Evolutionary conservation across 2,888 invertebrate genomes (phyloP).

Genomic region (Conistra vaccinii): DNA sequence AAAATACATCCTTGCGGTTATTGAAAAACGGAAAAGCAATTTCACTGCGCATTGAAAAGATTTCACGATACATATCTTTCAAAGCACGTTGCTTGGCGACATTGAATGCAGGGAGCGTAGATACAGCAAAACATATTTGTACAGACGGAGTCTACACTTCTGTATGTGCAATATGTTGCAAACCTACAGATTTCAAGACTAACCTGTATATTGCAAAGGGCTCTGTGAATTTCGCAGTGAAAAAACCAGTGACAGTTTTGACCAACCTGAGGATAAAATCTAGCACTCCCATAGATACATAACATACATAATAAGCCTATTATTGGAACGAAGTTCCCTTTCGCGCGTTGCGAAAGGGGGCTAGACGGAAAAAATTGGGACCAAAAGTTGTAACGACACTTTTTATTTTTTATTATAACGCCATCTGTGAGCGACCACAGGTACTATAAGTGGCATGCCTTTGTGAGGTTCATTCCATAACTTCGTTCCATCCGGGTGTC

Average conservation of each 20-base stretch:
- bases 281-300: no score
- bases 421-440: no score
- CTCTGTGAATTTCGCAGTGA: not conserved
- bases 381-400: no score
- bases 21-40: constrained; percentile 11
- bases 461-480: no score
- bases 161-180: not conserved
- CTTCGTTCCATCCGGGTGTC: no score
- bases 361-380: no score
- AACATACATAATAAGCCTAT: no score
- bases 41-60: constrained; percentile 1
- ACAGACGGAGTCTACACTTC: not conserved
- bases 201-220: not conserved
- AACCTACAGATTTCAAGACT: not conserved
- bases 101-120: constrained; percentile 15
- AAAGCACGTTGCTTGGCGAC: not conserved
- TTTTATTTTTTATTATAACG: no score
- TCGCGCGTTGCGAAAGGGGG: no score
- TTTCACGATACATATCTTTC: constrained; percentile 13
- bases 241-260: not conserved
- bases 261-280: no score
- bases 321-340: no score
- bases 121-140: not conserved
- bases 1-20: not conserved
- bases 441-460: no score